Conservation (phyloP, 2,113 vertebrate species). For the chimpanzee (Pan troglodytes) region NHGRI_mPanTro3-v2.1_pri NC_072412.2:77883501-77884000, state of each 20-base stretch:
- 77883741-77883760: neutral
- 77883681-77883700: neutral
- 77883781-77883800: neutral
- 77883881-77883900: neutral
- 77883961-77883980: neutral
- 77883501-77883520: neutral
- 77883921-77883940: neutral
- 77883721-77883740: neutral
- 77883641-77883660: neutral
- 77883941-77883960: neutral
- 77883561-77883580: fast-evolving
- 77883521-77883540: neutral
- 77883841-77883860: neutral
- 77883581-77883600: neutral
- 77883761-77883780: neutral
- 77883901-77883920: neutral
- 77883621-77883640: neutral
- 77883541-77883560: neutral
- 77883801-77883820: neutral
- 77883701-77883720: neutral
- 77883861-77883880: neutral
- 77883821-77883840: neutral
- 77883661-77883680: neutral
- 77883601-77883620: neutral
- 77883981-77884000: neutral